These are phyloP conservation scores for Tiliacea aurago DNA, from an alignment of 2,888 invertebrate genomes.

Conservation along the genomic window DNA sequence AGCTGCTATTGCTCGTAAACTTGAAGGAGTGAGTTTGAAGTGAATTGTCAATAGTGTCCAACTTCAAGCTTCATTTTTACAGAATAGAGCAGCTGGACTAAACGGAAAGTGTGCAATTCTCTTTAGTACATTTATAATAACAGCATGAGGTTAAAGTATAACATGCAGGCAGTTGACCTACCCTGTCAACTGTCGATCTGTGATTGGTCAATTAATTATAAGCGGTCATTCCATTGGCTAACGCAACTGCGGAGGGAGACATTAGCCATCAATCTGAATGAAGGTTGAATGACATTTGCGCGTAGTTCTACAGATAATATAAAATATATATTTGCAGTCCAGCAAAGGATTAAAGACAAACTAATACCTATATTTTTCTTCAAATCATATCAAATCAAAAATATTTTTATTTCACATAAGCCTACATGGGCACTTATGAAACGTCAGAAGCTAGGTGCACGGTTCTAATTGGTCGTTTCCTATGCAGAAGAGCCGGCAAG, in stretches of 20 bases:
- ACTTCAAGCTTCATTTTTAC: not conserved
- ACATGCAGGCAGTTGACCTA: constrained; percentile 48
- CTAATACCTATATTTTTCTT: not conserved
- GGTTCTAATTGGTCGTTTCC: too few relatives aligned
- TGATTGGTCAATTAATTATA: constrained; percentile 61
- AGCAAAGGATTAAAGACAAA: not conserved
- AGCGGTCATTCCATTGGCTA: constrained; percentile 58
- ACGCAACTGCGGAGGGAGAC: constrained; percentile 37
- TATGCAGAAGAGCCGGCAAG: too few relatives aligned
- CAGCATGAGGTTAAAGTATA: constrained; percentile 47
- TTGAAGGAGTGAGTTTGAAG: not conserved
- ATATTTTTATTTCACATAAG: too few relatives aligned
- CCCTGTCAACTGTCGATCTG: constrained; percentile 54
- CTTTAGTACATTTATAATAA: constrained; percentile 32
- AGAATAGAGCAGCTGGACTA: not conserved
- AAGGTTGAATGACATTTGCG: constrained; percentile 54
- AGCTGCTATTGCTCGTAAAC: not conserved
- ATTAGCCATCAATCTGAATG: constrained; percentile 50
- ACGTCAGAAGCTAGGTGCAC: too few relatives aligned
- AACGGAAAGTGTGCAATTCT: constrained; percentile 13
- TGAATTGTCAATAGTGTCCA: too few relatives aligned
- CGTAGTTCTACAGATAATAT: constrained; percentile 8
- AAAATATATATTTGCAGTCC: constrained; percentile 1
- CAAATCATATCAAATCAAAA: too few relatives aligned
- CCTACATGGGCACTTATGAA: too few relatives aligned